These are phyloP conservation scores for Acrocephalus kingi DNA, from an alignment of 2,113 vertebrate species.

Conservation along the genomic window DNA sequence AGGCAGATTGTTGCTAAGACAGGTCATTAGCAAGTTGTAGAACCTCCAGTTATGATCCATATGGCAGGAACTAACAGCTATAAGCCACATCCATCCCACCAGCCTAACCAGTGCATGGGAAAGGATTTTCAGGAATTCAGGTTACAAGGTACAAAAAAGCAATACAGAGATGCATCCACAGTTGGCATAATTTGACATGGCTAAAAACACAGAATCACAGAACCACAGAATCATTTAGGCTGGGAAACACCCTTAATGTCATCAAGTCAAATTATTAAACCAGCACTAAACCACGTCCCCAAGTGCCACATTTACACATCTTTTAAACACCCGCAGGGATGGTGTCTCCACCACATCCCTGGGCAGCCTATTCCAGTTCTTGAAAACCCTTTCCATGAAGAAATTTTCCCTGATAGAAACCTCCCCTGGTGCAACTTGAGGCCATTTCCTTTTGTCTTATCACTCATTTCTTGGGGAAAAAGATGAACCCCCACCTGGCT, in stretches of 20 bases:
- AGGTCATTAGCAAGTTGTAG: conserved; percentile 23
- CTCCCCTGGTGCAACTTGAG: not conserved
- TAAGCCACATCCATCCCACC: not conserved
- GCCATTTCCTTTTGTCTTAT: not conserved
- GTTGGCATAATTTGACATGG: not conserved
- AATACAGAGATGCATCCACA: not conserved
- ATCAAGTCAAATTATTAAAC: fast-evolving
- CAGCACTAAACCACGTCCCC: not conserved
- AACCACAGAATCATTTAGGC: not conserved
- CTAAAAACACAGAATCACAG: not conserved
- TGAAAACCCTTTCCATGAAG: not conserved
- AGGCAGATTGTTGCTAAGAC: not conserved
- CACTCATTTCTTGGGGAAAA: not conserved
- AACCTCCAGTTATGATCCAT: not conserved
- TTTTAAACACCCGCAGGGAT: not conserved
- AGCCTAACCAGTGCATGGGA: not conserved
- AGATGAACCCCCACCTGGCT: fast-evolving
- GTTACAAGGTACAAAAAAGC: not conserved
- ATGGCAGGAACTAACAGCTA: not conserved
- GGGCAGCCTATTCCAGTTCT: not conserved
- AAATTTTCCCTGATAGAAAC: not conserved
- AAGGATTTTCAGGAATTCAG: not conserved
- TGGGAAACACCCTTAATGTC: not conserved
- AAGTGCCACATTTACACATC: not conserved
- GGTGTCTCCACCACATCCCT: not conserved